These are phyloP conservation scores for Aphodius sticticus DNA, from an alignment of 2,888 invertebrate genomes.

Conservation along the genomic window DNA sequence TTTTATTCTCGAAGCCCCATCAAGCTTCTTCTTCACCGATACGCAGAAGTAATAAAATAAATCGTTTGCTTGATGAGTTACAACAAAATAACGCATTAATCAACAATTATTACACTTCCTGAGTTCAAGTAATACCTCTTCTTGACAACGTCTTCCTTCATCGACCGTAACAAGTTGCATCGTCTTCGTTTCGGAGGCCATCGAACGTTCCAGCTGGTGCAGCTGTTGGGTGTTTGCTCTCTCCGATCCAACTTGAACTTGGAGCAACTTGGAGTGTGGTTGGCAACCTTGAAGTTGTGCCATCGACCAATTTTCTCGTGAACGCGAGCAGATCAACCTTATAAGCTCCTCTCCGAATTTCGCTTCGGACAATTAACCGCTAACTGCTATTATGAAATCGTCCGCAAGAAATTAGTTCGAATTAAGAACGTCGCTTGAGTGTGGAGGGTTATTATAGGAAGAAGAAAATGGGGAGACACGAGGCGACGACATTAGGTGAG, in stretches of 20 bases:
- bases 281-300: neutral
- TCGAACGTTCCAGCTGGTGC: neutral
- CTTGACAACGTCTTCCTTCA: neutral
- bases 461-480: neutral
- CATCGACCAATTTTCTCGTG: neutral
- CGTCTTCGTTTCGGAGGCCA: neutral
- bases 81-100: neutral
- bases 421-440: neutral
- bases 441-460: neutral
- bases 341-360: neutral
- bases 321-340: neutral
- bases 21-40: no score
- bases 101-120: neutral
- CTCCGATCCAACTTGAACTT: neutral
- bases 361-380: neutral
- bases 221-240: neutral
- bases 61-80: no score
- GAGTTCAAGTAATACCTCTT: neutral
- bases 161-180: neutral
- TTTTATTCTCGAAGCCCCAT: no score
- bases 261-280: neutral
- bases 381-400: conserved; percentile 4
- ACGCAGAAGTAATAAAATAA: no score
- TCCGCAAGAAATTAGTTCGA: neutral
- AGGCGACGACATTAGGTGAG: neutral